phyloP scores from a whole-genome alignment of 2,797 vertebrate genomes.

The Prionace glauca region DNA sequence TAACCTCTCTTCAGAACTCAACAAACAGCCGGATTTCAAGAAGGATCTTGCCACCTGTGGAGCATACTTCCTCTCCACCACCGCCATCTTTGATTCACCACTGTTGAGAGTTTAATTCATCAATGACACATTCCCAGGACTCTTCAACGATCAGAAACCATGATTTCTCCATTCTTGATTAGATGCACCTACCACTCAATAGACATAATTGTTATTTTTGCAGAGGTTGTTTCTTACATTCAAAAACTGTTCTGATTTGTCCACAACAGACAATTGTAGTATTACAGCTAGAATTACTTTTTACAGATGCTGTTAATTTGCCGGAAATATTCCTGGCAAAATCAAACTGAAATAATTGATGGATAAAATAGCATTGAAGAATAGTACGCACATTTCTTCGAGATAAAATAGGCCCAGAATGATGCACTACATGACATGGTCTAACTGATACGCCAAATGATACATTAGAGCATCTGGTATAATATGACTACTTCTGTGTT shows the following conservation, averaged over 20 bases:
- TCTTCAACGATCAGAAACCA: neutral
- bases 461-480: neutral
- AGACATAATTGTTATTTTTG: neutral
- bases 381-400: neutral
- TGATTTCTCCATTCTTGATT: neutral
- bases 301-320: neutral
- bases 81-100: too few relatives aligned
- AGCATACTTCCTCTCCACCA: too few relatives aligned
- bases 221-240: neutral
- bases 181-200: neutral
- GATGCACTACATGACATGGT: neutral
- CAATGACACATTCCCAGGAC: neutral
- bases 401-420: neutral
- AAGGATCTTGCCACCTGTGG: too few relatives aligned
- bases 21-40: too few relatives aligned
- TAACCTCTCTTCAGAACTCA: too few relatives aligned
- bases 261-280: neutral
- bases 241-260: neutral
- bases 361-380: neutral
- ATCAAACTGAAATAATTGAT: neutral
- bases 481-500: neutral
- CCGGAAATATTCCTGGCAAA: neutral
- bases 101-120: neutral
- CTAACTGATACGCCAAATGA: neutral
- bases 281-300: neutral